Base-by-base conservation (phyloP, 2,797 vertebrate genomes). In the Philypnodon macrostomus region DNA sequence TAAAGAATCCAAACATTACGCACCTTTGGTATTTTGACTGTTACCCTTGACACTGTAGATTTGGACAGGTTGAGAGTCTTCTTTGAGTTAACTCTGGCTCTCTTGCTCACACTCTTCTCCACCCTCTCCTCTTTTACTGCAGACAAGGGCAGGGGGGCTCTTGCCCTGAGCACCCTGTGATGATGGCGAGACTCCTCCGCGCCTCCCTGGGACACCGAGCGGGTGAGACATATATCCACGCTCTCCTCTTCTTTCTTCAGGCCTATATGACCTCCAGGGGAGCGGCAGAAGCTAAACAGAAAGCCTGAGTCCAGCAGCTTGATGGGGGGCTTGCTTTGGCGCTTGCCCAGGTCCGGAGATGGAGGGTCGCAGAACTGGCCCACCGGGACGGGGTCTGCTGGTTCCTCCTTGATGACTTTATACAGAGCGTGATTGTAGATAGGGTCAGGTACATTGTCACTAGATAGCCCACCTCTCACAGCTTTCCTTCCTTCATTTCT, bases 261-360 rank as follows among this genome's bases (percentile, higher is more conserved):
- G 14, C 60, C 61, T 33, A 86, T 73, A 2, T 86, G 67, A 2
- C 72, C 85, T 15, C 80, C 82, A 1, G 78, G 45, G 3, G 88
- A 85, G 18, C 88, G 83, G 45, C 88, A 91, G 71, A 92, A 89
- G 52, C 86, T 89, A 51, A 92, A 91, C 35, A 91, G 77, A 52
- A 92, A 92, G 38, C 91, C 90, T 0, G 90, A 90, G 74, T 92
- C 91, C 48, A 92, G 74, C 23, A 92, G 62, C 51, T 92, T 92
- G 51, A 91, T 85, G 33, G 90, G 90, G 38, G 90, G 90, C 57
- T 91, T 92, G 80, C 89, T 91, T 78, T 88, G 90, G 18, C 91
- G 88, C 60, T 92, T 92, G 23, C 90, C 91, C 47, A 90, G 58
- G 55, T 89, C 88, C 1, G 84, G 85, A 4, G 79, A 76, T 2